Conservation (phyloP, 2,888 invertebrate genomes). For the Parnassius smintheus region DNA sequence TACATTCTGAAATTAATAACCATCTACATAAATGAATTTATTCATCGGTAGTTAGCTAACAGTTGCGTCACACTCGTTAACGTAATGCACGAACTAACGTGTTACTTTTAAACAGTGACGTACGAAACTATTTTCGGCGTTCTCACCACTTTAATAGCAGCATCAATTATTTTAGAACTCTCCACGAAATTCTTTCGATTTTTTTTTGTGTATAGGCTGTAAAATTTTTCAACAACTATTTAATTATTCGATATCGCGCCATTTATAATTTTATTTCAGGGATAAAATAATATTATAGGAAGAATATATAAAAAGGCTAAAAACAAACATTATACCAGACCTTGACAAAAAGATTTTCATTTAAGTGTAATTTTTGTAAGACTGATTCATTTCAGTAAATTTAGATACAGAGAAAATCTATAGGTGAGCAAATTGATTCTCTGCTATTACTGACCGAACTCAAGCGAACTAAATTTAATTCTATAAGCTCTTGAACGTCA, state of each 20-base stretch:
- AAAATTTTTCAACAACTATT: constrained; percentile 14
- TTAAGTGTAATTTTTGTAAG: neutral
- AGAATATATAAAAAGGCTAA: neutral
- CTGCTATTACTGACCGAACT: constrained; percentile 51
- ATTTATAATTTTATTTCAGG: neutral
- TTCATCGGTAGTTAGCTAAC: constrained; percentile 26
- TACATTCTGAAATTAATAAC: no score
- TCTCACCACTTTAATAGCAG: constrained; percentile 64
- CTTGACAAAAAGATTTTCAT: constrained; percentile 12
- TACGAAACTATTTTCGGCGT: constrained; percentile 64
- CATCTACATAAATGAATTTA: neutral
- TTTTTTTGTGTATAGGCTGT: constrained; percentile 40
- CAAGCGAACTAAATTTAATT: constrained; percentile 67
- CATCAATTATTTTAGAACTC: constrained; percentile 68
- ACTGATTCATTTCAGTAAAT: constrained; percentile 5
- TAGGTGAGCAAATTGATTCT: constrained; percentile 33
- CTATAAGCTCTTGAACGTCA: constrained; percentile 62
- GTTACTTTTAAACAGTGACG: constrained; percentile 60
- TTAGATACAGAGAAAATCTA: constrained; percentile 35
- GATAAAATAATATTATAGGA: neutral
- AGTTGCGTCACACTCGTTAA: constrained; percentile 50
- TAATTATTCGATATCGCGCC: neutral
- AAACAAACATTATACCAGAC: neutral
- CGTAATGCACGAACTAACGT: constrained; percentile 48
- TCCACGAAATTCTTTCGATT: constrained; percentile 57